A percentile compares a stretch with the other conserved stretches of the same genome.
Conservation (phyloP, 1,140 invertebrate genomes). For the Pogonus chalceus region DNA sequence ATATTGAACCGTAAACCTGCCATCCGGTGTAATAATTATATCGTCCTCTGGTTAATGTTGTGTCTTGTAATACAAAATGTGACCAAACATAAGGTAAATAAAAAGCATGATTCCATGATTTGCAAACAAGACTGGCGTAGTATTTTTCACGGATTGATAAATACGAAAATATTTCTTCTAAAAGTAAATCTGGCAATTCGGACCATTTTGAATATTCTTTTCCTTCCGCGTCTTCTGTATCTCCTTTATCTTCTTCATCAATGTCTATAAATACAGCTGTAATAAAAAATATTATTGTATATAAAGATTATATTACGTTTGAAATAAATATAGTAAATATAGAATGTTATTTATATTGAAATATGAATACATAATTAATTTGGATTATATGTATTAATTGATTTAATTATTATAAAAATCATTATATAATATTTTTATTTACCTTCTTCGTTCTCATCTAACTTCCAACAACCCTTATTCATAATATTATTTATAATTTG, state of each 20-base stretch:
- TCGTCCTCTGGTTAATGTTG: conserved; percentile 59
- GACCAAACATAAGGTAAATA: conserved; percentile 65
- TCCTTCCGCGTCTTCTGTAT: conserved; percentile 29
- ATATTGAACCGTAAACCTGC: conserved; percentile 39
- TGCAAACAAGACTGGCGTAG: conserved; percentile 62
- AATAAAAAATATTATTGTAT: conserved; percentile 17
- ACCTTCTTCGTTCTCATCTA: conserved; percentile 47
- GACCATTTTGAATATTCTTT: conserved; percentile 51
- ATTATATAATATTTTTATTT: conserved; percentile 13
- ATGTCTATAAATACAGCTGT: conserved; percentile 50
- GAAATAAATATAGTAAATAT: neutral
- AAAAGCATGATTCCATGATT: conserved; percentile 60
- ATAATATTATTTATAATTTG: conserved; percentile 21
- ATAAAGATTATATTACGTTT: conserved; percentile 6
- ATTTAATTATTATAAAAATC: no score
- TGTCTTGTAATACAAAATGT: conserved; percentile 60
- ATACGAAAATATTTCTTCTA: conserved; percentile 68
- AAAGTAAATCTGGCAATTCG: conserved; percentile 59
- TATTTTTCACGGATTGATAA: conserved; percentile 59
- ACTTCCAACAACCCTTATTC: conserved; percentile 46
- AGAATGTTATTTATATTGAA: neutral
- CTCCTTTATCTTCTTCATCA: conserved; percentile 39
- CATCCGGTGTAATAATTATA: conserved; percentile 79
- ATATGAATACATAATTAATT: neutral
- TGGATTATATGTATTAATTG: no score